Evolutionary conservation across 2,113 vertebrate species (phyloP).

Genomic region (Elaphurus davidianus): DNA sequence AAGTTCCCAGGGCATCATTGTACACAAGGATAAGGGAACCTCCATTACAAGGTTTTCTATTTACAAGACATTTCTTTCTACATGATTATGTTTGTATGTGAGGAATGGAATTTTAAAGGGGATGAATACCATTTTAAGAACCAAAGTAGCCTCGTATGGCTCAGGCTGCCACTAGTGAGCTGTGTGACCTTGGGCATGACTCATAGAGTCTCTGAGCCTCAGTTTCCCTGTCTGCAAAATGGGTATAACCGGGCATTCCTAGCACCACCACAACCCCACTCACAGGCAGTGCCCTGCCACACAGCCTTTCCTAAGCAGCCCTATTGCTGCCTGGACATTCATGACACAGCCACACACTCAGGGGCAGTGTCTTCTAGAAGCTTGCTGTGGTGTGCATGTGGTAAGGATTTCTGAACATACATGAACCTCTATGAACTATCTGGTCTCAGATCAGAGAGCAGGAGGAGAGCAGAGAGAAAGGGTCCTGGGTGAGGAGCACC

Average conservation of each 20-base stretch:
- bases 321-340: fast-evolving
- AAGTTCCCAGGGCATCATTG: neutral
- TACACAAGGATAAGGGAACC: neutral
- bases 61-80: neutral
- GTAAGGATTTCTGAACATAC: neutral
- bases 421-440: neutral
- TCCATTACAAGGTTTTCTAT: neutral
- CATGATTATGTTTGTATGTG: fast-evolving
- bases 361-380: fast-evolving
- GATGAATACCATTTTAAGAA: neutral
- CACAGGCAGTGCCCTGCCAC: too few species aligned
- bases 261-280: fast-evolving
- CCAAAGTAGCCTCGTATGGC: neutral
- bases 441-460: fast-evolving
- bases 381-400: fast-evolving
- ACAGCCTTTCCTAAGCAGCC: neutral
- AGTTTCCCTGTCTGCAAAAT: neutral
- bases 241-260: neutral
- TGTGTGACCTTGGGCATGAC: too few species aligned
- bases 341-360: neutral
- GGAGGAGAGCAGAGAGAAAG: too few species aligned
- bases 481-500: too few species aligned
- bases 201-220: neutral
- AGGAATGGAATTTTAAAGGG: neutral
- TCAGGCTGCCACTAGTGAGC: neutral